phyloP scores from a whole-genome alignment of 30 jellyfish, hydroid and myxozoan species.

The Aurelia sp. region DNA sequence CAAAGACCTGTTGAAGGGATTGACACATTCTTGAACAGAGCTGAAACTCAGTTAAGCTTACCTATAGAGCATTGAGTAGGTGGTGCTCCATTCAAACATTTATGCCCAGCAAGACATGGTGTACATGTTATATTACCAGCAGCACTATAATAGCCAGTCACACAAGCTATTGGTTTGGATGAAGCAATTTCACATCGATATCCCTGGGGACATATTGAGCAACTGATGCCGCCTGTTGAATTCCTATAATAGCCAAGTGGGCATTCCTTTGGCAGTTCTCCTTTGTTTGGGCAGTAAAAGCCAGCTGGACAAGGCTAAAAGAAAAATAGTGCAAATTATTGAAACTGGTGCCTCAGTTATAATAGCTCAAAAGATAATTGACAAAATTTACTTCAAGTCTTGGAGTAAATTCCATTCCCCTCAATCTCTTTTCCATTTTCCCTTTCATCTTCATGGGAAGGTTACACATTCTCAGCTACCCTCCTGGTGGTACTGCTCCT shows the following conservation, averaged over 20 bases:
- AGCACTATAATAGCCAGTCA: constrained; percentile 84
- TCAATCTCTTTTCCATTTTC: too few species aligned
- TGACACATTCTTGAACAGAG: too few species aligned
- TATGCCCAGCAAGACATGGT: constrained; percentile 93
- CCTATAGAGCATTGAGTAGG: constrained; percentile 81
- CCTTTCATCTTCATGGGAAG: too few species aligned
- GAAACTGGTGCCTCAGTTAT: too few species aligned
- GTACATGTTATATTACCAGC: constrained; percentile 89
- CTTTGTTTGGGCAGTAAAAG: constrained; percentile 78
- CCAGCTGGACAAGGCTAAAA: constrained; percentile 97
- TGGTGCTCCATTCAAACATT: constrained; percentile 88
- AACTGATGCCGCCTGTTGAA: constrained; percentile 63
- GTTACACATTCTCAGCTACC: too few species aligned
- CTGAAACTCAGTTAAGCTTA: not conserved
- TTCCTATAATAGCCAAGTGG: constrained; percentile 85
- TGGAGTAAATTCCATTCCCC: too few species aligned
- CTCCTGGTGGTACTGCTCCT: too few species aligned
- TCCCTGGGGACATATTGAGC: constrained; percentile 91
- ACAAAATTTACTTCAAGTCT: too few species aligned
- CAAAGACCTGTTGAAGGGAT: too few species aligned
- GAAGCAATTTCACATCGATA: constrained; percentile 83
- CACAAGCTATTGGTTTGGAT: constrained; percentile 72
- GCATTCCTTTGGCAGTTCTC: constrained; percentile 84
- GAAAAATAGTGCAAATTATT: too few species aligned
- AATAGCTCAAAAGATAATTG: too few species aligned